Conservation (phyloP, 1,140 invertebrate species). For the Tribolium madens region DNA sequence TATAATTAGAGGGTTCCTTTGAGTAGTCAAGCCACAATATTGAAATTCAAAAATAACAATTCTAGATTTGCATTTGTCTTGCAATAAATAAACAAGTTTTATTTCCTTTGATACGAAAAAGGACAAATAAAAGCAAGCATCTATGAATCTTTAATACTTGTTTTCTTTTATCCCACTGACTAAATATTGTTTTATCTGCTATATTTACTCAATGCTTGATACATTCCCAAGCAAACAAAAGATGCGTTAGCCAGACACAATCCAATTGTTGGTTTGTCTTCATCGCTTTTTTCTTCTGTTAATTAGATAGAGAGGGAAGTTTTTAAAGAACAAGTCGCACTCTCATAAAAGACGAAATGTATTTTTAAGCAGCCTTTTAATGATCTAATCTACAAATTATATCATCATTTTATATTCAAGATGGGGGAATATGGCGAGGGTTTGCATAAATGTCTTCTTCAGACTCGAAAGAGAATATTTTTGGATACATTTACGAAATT, state of each 20-base stretch:
- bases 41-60: neutral
- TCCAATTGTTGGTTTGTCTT: neutral
- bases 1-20: neutral
- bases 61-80: neutral
- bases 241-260: neutral
- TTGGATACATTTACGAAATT: neutral
- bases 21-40: neutral
- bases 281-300: neutral
- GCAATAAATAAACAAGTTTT: conserved; percentile 17
- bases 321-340: conserved; percentile 1
- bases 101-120: conserved; percentile 6
- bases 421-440: neutral
- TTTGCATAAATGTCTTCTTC: neutral
- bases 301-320: neutral
- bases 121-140: neutral
- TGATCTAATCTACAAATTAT: conserved; percentile 28
- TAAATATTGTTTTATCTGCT: conserved; percentile 3
- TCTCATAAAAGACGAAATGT: conserved; percentile 6
- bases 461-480: neutral
- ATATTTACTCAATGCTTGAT: neutral
- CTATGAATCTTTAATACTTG: neutral
- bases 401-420: conserved; percentile 8
- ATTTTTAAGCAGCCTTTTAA: conserved; percentile 19
- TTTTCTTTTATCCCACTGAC: neutral
- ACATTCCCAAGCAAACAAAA: neutral